These are phyloP conservation scores for Polyodon spathula DNA, from an alignment of 2,113 vertebrate genomes.

Conservation along the genomic window DNA sequence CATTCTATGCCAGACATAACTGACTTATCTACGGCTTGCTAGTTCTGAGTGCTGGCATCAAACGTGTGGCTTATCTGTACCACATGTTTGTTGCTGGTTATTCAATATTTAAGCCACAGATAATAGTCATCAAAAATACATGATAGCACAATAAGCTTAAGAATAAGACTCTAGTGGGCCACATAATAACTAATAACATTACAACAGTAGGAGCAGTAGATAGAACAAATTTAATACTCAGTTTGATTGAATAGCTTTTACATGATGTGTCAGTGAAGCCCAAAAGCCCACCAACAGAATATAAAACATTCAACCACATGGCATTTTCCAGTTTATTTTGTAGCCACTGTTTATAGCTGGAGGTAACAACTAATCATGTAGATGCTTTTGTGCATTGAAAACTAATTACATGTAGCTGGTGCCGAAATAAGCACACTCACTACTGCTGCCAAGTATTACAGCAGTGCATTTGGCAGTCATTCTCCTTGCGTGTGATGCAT, in stretches of 20 bases:
- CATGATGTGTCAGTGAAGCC: neutral
- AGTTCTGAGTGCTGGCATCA: conserved; percentile 24
- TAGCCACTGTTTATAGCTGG: conserved; percentile 4
- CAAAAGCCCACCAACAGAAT: neutral
- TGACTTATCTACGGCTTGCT: conserved; percentile 11
- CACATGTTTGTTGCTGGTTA: conserved; percentile 21
- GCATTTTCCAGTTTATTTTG: neutral
- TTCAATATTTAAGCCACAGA: conserved; percentile 7
- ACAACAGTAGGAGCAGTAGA: neutral
- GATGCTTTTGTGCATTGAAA: conserved; percentile 29
- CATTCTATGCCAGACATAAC: conserved; percentile 10
- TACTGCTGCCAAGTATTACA: conserved; percentile 40
- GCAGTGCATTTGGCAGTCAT: conserved; percentile 47
- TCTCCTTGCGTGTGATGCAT: conserved; percentile 55
- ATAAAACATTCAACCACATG: neutral
- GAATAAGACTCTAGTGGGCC: neutral
- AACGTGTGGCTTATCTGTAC: conserved; percentile 16
- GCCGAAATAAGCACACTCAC: conserved; percentile 37
- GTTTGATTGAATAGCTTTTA: neutral
- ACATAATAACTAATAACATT: neutral
- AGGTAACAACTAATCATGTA: conserved; percentile 25
- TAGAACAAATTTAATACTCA: conserved; percentile 3
- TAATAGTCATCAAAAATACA: neutral
- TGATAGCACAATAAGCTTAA: conserved; percentile 5
- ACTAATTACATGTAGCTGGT: conserved; percentile 31